These are phyloP conservation scores for Seriola dumerili DNA, from an alignment of 2,113 vertebrate species.

Conservation along the genomic window DNA sequence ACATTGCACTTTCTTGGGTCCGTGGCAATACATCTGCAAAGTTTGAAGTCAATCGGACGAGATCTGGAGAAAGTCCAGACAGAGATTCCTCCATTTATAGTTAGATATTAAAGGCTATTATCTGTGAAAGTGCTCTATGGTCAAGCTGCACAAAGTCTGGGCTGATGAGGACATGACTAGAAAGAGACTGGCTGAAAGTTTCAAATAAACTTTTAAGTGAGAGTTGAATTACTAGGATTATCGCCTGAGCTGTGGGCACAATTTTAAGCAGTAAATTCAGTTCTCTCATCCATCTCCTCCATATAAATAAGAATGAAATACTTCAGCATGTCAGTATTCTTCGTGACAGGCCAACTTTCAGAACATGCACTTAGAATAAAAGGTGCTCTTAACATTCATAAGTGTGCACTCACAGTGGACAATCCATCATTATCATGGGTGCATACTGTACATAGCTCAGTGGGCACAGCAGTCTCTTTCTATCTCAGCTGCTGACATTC, in stretches of 20 bases:
- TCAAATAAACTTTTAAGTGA: conserved; percentile 18
- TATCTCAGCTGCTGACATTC: conserved; percentile 72
- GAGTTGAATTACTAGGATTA: conserved; percentile 34
- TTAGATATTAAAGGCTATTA: conserved; percentile 18
- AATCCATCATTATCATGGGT: conserved; percentile 74
- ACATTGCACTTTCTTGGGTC: too few relatives aligned
- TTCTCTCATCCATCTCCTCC: conserved; percentile 26
- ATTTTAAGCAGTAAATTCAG: conserved; percentile 21
- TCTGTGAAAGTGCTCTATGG: not conserved
- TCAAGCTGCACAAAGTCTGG: conserved; percentile 21
- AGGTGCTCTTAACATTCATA: conserved; percentile 68
- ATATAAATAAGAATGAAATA: conserved; percentile 38
- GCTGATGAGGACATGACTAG: not conserved
- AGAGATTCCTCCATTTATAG: too few relatives aligned
- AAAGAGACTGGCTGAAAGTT: conserved; percentile 17
- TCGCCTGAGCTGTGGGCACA: not conserved
- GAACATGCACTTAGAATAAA: conserved; percentile 65
- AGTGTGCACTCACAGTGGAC: conserved; percentile 62
- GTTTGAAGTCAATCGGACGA: too few relatives aligned
- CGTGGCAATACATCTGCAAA: too few relatives aligned
- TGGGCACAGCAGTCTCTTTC: conserved; percentile 70
- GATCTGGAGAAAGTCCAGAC: too few relatives aligned
- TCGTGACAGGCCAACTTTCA: conserved; percentile 48
- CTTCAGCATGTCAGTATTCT: conserved; percentile 24
- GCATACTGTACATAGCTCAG: conserved; percentile 71